Percentiles rank a stretch among this genome's conserved stretches.
phyloP scores from a whole-genome alignment of 2,113 vertebrate genomes.

The Thinocorus orbignyianus region DNA sequence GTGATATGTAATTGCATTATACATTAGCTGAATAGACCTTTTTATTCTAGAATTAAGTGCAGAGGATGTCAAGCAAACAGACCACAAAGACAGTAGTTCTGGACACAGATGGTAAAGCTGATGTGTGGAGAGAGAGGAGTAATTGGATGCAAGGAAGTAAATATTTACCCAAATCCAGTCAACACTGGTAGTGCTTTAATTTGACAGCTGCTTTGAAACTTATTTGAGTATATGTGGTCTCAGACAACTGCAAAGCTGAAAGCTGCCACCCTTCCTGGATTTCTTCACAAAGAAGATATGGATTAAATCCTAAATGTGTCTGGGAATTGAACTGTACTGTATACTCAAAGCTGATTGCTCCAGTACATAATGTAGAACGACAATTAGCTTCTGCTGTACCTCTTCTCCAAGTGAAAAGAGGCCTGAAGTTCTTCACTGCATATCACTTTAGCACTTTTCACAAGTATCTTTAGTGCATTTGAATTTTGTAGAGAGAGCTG shows the following conservation, averaged over 20 bases:
- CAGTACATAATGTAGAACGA: background rate
- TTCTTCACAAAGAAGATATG: background rate
- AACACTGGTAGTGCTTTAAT: background rate
- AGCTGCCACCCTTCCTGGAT: background rate
- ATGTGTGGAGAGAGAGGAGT: background rate
- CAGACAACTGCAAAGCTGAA: background rate
- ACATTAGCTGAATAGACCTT: background rate
- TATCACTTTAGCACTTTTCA: slow-evolving; percentile 26
- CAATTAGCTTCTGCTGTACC: background rate
- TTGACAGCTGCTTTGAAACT: background rate
- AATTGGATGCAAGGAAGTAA: background rate
- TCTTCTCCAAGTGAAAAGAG: background rate
- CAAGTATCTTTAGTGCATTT: background rate
- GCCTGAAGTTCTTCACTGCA: background rate
- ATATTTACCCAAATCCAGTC: background rate
- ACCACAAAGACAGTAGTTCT: background rate
- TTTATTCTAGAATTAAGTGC: background rate
- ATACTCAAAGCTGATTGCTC: background rate
- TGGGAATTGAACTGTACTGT: background rate
- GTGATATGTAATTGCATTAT: background rate
- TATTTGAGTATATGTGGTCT: background rate
- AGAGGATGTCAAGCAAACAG: background rate
- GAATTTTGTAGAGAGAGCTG: background rate
- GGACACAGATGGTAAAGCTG: background rate
- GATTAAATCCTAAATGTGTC: background rate